These are phyloP conservation scores for Rousettus madagascariensis DNA, from an alignment of 2,797 vertebrate genomes.

Conservation along the genomic window DNA sequence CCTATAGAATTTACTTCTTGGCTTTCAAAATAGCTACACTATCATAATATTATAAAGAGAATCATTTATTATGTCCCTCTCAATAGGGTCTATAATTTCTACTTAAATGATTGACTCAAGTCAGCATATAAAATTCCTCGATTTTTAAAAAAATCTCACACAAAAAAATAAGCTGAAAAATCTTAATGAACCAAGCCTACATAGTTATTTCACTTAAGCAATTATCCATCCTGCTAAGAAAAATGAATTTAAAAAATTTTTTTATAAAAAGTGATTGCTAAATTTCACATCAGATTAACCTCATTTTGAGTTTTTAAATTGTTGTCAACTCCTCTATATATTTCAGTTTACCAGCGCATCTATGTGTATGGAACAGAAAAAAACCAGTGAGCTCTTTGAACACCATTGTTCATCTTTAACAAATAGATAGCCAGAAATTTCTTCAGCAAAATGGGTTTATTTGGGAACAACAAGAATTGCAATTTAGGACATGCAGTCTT, in stretches of 20 bases:
- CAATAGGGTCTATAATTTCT: not conserved
- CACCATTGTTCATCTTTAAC: not conserved
- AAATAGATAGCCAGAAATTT: not conserved
- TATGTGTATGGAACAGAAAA: not conserved
- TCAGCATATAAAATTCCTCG: not conserved
- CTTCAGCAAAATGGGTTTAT: no score
- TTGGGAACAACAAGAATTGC: no score
- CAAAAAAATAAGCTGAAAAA: not conserved
- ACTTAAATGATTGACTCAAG: not conserved
- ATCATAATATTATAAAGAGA: not conserved
- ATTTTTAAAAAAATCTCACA: not conserved
- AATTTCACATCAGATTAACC: not conserved
- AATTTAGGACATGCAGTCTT: no score
- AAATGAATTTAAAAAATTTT: not conserved
- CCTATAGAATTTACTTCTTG: constrained; percentile 1
- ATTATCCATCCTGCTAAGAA: not conserved
- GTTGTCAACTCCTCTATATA: not conserved
- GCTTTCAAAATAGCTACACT: not conserved
- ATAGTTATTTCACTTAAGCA: not conserved
- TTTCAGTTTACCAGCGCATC: not conserved
- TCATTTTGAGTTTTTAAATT: not conserved
- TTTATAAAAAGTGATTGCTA: not conserved
- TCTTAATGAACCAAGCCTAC: not conserved
- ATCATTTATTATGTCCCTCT: not conserved
- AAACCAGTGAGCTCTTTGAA: not conserved